Evolutionary conservation across 2,888 invertebrate genomes (phyloP), one percentile per base, ranked within the genome.

Genomic region (Polietes domitor): DNA sequence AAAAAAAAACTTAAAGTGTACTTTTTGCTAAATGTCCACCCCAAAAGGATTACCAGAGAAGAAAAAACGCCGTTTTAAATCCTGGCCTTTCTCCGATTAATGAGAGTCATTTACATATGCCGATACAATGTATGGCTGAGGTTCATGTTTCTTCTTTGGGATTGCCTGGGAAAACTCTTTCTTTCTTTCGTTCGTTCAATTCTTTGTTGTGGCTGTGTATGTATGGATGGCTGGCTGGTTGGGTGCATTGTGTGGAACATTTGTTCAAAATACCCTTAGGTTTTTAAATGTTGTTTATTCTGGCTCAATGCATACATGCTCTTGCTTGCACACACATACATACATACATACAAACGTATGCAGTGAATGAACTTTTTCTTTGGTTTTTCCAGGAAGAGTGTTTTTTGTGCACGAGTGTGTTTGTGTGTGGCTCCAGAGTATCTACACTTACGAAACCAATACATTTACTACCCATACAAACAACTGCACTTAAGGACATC

Each of bases 351-450:
- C 12, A 32, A 6, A 15, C 55, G 26, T 68, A 55, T 41, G 73
- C 41, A 47, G 71, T 61, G 71, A 61, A 71, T 77, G 71, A 77
- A 71, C 71, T 77, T 77, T 77, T 71, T 70, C 55, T 32, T 21
- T 47, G 32, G 26, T n/a, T 1, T 28, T 2, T 26, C 5, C 26
- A 47, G 28, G 1, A 50, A 6, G 24, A 28, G 50, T 70, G n/a
- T 50, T 24, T n/a, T n/a, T n/a, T n/a, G n/a, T n/a, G n/a, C n/a
- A n/a, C n/a, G n/a, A n/a, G n/a, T n/a, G n/a, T 70, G 47, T 17
- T n/a, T 50, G 50, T 50, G 41, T 12, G 28, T 17, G 68, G 32
- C 32, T 32, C 32, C 7, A n/a, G 4, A 47, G 17, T 70, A 28
- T 26, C 47, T 9, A 19, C 53, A 9, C 53, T 53, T 53, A 53